A percentile compares a stretch with the other conserved stretches of the same genome.
Evolutionary conservation across 1,140 invertebrate genomes (phyloP).

Genomic region (Oscheius sp.): DNA sequence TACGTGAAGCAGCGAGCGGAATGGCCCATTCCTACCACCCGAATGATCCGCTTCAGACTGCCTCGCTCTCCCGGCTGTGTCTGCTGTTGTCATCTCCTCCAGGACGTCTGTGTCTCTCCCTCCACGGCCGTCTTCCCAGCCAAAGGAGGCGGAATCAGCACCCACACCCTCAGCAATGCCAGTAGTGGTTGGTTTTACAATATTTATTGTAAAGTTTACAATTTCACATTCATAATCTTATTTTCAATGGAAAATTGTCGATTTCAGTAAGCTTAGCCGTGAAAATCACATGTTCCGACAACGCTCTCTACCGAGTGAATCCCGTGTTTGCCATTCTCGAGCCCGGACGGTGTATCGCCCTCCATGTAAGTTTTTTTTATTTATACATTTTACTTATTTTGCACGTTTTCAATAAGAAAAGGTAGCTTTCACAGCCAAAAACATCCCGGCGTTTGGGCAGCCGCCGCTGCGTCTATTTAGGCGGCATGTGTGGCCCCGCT

Average conservation of each 20-base stretch:
- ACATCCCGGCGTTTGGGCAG: no score
- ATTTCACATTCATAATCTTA: background rate
- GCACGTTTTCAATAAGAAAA: no score
- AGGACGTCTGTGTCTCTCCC: background rate
- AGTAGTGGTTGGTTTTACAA: background rate
- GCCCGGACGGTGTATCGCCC: slow-evolving; percentile 1
- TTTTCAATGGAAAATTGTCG: background rate
- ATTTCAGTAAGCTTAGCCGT: slow-evolving; percentile 9
- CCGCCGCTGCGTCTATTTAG: no score
- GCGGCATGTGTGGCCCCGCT: no score
- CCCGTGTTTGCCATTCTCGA: slow-evolving; percentile 8
- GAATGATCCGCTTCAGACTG: slow-evolving; percentile 1
- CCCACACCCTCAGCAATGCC: background rate
- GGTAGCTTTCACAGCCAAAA: no score
- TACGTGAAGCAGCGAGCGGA: no score
- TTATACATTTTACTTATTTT: no score
- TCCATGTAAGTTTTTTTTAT: slow-evolving; percentile 4
- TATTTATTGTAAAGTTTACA: background rate
- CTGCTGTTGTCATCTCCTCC: slow-evolving; percentile 7
- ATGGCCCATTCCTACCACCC: background rate
- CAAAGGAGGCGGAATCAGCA: background rate
- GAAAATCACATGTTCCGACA: slow-evolving; percentile 14
- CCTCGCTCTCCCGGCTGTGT: background rate
- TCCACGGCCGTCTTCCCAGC: background rate
- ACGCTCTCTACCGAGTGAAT: slow-evolving; percentile 9